These are phyloP conservation scores for Pao palembangensis DNA, from an alignment of 2,113 vertebrate species.

Conservation along the genomic window DNA sequence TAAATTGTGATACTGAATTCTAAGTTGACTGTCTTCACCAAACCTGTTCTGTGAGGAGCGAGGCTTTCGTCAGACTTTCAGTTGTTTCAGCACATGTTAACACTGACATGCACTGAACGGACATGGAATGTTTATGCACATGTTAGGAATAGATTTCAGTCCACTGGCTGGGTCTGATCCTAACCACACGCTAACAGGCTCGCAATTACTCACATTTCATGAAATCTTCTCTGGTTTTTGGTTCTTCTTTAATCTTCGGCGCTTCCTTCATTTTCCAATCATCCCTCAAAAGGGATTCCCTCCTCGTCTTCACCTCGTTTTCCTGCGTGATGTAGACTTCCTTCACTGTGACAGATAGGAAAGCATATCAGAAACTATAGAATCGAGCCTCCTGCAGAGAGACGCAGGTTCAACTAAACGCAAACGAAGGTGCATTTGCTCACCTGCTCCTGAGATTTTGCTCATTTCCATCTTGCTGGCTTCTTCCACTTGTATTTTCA, in stretches of 20 bases:
- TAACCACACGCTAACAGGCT: not conserved
- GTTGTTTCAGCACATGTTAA: constrained; percentile 1
- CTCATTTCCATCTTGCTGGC: constrained; percentile 66
- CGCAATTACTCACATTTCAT: constrained; percentile 64
- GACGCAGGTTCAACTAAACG: not conserved
- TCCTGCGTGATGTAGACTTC: constrained; percentile 66
- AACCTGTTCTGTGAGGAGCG: constrained; percentile 55
- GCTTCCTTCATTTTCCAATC: constrained; percentile 40
- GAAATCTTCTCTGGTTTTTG: constrained; percentile 62
- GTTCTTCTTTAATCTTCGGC: constrained; percentile 35
- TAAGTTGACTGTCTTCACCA: constrained; percentile 20
- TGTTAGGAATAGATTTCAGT: not conserved
- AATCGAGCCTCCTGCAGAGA: not conserved
- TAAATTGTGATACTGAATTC: constrained; percentile 3
- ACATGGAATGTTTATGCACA: no score
- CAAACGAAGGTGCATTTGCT: not conserved
- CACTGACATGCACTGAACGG: not conserved
- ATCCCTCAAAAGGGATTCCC: constrained; percentile 33
- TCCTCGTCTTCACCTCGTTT: constrained; percentile 28
- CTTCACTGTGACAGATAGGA: constrained; percentile 49
- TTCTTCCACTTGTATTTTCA: constrained; percentile 76
- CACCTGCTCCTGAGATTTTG: constrained; percentile 72
- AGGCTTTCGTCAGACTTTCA: constrained; percentile 22
- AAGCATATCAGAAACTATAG: not conserved
- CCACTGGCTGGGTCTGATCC: no score